These are phyloP conservation scores for Hippocampus guttulatus DNA, from an alignment of 2,113 vertebrate genomes.

Conservation along the genomic window DNA sequence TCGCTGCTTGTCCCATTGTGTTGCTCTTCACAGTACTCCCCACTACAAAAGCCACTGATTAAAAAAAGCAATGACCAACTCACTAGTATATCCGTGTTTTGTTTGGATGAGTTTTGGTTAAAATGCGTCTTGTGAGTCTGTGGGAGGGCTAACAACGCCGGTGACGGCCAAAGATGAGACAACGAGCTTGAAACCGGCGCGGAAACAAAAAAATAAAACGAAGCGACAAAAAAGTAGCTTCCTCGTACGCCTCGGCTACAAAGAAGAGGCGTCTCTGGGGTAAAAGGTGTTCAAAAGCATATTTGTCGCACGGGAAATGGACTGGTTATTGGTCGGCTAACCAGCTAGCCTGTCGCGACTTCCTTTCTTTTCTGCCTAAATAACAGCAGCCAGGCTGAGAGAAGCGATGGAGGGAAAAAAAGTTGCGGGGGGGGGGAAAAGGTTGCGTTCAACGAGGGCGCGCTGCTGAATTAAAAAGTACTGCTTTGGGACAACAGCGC, in stretches of 20 bases:
- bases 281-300: neutral
- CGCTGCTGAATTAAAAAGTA: conserved; percentile 43
- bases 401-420: conserved; percentile 39
- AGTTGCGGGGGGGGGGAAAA: conserved; percentile 60
- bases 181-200: conserved; percentile 18
- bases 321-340: conserved; percentile 47
- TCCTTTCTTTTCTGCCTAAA: conserved; percentile 57
- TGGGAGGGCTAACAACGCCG: conserved; percentile 30
- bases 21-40: conserved; percentile 38
- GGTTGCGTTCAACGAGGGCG: conserved; percentile 41
- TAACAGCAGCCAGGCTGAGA: conserved; percentile 48
- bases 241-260: neutral
- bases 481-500: conserved; percentile 21
- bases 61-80: conserved; percentile 1
- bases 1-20: conserved; percentile 56
- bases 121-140: neutral
- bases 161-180: conserved; percentile 50
- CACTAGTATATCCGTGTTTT: neutral
- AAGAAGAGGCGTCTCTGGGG: neutral
- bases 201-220: conserved; percentile 2
- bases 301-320: conserved; percentile 8
- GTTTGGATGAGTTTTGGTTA: conserved; percentile 5
- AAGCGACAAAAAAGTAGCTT: conserved; percentile 5
- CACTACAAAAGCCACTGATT: conserved; percentile 9
- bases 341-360: conserved; percentile 63